Percentiles rank a stretch among this genome's conserved stretches.
phyloP scores from a whole-genome alignment of 2,113 vertebrate species.

The Apteryx owenii region DNA sequence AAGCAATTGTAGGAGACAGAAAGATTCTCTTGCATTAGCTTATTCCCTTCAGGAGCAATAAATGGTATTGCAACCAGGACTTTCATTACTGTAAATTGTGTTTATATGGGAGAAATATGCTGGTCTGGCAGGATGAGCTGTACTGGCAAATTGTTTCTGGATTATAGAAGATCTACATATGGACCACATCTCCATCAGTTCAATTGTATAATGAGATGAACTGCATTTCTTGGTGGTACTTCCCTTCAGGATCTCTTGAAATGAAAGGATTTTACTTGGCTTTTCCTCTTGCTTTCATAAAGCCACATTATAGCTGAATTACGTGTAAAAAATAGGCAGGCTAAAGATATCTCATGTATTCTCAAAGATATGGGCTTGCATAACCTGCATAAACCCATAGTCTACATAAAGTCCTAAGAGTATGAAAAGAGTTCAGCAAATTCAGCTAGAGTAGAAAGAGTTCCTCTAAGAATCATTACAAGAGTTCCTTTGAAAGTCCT shows the following conservation, averaged over 20 bases:
- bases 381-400: fast-evolving
- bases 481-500: background rate
- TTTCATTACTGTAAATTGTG: background rate
- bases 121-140: background rate
- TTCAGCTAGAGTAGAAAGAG: background rate
- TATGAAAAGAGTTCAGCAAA: background rate
- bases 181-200: background rate
- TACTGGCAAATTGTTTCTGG: background rate
- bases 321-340: background rate
- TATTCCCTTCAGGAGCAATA: background rate
- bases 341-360: background rate
- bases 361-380: background rate
- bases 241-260: background rate
- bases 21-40: background rate
- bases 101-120: background rate
- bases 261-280: background rate
- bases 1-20: background rate
- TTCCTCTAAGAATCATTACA: background rate
- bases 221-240: background rate
- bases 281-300: background rate
- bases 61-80: background rate
- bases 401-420: background rate
- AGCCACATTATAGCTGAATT: background rate
- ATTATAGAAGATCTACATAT: background rate
- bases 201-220: background rate